Evolutionary conservation across 2,888 invertebrate genomes (phyloP).

Genomic region (Tiliacea aurago): DNA sequence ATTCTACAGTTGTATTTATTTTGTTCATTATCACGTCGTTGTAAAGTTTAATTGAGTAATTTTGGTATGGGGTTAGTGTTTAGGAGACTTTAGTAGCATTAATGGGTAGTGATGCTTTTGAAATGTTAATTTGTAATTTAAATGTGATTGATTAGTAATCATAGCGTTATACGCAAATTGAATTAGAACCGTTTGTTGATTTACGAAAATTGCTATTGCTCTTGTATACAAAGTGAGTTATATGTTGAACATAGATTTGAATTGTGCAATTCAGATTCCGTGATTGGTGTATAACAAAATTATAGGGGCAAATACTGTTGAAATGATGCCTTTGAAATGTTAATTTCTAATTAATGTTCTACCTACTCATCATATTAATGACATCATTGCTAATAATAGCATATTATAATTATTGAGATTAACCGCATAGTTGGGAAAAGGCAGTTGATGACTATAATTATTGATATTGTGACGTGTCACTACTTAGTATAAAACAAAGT

Average conservation of each 20-base stretch:
- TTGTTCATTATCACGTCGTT: not conserved
- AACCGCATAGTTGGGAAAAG: too few species aligned
- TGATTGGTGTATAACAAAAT: constrained; percentile 34
- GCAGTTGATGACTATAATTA: too few species aligned
- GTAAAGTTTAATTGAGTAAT: constrained; percentile 10
- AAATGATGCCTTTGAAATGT: not conserved
- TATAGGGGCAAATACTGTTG: not conserved
- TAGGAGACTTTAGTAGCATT: not conserved
- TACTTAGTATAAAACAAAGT: too few species aligned
- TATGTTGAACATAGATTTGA: constrained; percentile 14
- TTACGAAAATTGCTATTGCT: constrained; percentile 41
- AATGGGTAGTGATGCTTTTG: constrained; percentile 13
- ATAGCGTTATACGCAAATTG: constrained; percentile 18
- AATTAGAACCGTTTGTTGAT: constrained; percentile 42
- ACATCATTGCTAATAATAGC: not conserved
- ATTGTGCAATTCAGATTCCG: not conserved
- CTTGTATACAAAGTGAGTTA: not conserved
- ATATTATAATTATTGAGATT: not conserved
- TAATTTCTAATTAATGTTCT: constrained; percentile 10
- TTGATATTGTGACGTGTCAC: too few species aligned
- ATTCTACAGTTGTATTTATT: constrained; percentile 29
- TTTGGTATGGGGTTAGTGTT: constrained; percentile 21
- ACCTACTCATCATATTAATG: not conserved
- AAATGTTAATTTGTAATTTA: constrained; percentile 37
- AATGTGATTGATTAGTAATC: constrained; percentile 33